Percentiles rank a stretch among this genome's conserved stretches.
phyloP scores from a whole-genome alignment of 2,888 invertebrate species.

The Neocrepidodera transversa region DNA sequence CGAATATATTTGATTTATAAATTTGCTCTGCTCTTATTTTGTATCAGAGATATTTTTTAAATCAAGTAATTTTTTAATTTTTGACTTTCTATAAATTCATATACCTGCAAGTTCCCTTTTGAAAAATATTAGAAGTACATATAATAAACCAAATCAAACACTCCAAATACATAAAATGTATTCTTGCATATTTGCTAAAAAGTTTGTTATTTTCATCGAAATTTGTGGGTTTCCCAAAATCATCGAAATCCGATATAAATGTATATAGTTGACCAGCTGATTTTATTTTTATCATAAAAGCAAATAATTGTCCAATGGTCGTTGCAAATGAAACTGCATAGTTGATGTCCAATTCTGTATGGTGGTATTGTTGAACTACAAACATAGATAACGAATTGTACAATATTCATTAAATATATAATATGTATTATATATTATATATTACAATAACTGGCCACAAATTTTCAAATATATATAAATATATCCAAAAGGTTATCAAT shows the following conservation, averaged over 20 bases:
- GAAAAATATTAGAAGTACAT: slow-evolving; percentile 23
- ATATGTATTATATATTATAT: no score
- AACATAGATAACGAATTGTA: no score
- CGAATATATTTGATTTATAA: no score
- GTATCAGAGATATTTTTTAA: no score
- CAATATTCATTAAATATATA: no score
- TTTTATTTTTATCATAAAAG: slow-evolving; percentile 19
- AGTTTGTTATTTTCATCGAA: slow-evolving; percentile 26
- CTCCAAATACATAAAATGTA: slow-evolving; percentile 26
- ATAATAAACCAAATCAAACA: slow-evolving; percentile 12
- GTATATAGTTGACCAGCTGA: slow-evolving; percentile 21
- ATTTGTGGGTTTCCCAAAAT: slow-evolving; percentile 29
- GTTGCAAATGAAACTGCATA: slow-evolving; percentile 27
- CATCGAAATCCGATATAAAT: slow-evolving; percentile 27
- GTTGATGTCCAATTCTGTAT: slow-evolving; percentile 27
- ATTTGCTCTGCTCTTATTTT: no score
- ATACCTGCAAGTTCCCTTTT: slow-evolving; percentile 9
- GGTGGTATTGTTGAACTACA: no score
- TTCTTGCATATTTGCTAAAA: slow-evolving; percentile 25
- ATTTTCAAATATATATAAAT: no score
- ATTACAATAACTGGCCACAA: no score
- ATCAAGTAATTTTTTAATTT: no score
- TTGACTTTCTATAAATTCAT: no score
- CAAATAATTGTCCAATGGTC: slow-evolving; percentile 7
- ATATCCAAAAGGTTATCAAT: no score